Base-by-base conservation (phyloP, 2,113 vertebrate species). In the Pseudorhombus dupliciocellatus region DNA sequence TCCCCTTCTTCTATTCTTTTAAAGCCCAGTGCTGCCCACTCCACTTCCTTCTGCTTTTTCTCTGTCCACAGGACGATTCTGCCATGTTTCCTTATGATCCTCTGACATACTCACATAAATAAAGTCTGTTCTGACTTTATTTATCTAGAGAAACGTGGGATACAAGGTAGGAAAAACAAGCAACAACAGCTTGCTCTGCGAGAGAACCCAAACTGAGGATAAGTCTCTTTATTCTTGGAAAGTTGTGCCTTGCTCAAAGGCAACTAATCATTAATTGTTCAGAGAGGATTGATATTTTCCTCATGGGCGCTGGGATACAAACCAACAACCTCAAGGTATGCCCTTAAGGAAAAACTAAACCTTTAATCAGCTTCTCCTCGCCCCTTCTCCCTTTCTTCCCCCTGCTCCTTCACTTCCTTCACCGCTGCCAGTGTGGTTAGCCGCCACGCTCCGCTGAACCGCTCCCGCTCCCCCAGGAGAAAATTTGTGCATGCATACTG, bases 401-500 rank as follows among this genome's bases (percentile, higher is more conserved):
- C 67, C 61, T 67, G 63, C 68, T 60, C 64, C 67, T 80, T 65
- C 54, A 58, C 58, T 69, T 57, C 75, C 68, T 53, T 67, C 48
- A 14, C 64, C 15, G 93, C 91, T 92, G 93, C 94, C 92, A 89
- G 92, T 93, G 93, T 92, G 93, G 93, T 94, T 95, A 90, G 90
- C 93, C 91, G 93, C 92, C 89, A 93, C 71, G 91, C 93, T 93
- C 84, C 87, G 84, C 84, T 86, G 93, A 93, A 86, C 93, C 83
- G 75, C 79, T 76, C 90, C 87, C 75, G 73, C 92, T 91, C 90
- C 93, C 91, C 93, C 93, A 75, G 90, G 95, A 96, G 94, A 87
- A 93, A 94, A 95, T 94, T 90, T 93, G 93, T 93, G 94, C 91
- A 91, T 94, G 94, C 91, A 94, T 94, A 94, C 93, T 93, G 90